Conservation (phyloP, 2,797 vertebrate genomes). For the Crax fasciolata region DNA sequence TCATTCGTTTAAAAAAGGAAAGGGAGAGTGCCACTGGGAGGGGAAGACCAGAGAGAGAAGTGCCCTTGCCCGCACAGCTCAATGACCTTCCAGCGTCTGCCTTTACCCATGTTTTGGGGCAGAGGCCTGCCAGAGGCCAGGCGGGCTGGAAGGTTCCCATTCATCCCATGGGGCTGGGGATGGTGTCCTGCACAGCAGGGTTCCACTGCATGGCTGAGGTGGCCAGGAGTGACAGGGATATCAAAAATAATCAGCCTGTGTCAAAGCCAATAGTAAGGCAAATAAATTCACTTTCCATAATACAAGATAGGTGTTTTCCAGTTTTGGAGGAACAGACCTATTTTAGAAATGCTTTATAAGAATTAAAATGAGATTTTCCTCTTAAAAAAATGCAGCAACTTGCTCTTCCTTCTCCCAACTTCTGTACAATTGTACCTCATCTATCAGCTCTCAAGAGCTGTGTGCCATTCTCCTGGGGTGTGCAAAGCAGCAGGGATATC, state of each 20-base stretch:
- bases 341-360: neutral
- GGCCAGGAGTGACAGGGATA: neutral
- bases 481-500: neutral
- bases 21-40: neutral
- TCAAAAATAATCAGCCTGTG: neutral
- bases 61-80: neutral
- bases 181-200: neutral
- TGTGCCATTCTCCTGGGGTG: neutral
- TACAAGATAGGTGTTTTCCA: neutral
- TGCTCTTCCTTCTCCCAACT: neutral
- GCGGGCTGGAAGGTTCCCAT: neutral
- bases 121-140: neutral
- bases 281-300: neutral
- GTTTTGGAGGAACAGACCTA: neutral
- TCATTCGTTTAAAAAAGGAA: neutral
- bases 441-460: neutral
- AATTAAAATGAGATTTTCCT: neutral
- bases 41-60: neutral
- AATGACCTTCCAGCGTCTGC: constrained; percentile 42
- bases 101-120: neutral
- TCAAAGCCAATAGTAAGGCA: neutral
- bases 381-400: neutral
- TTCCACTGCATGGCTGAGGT: neutral
- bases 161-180: neutral
- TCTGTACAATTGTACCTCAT: neutral